A percentile compares a stretch with the other conserved stretches of the same genome.
Evolutionary conservation across 2,888 invertebrate genomes (phyloP).

Genomic region (Thymelicus sylvestris): DNA sequence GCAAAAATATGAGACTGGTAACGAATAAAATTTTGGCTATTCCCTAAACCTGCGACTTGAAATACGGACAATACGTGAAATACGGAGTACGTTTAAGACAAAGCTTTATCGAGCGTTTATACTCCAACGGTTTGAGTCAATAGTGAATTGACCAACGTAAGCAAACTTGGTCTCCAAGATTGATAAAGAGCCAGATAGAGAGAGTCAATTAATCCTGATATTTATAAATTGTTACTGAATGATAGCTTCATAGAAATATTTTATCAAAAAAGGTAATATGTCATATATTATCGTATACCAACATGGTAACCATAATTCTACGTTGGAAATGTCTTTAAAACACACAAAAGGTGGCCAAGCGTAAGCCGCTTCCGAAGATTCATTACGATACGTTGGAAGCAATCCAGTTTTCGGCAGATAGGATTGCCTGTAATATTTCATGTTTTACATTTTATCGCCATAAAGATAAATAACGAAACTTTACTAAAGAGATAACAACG

Average conservation of each 20-base stretch:
- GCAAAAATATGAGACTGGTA: conserved; percentile 10
- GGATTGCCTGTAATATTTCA: conserved; percentile 2
- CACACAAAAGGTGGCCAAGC: neutral
- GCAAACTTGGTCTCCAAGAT: too few species aligned
- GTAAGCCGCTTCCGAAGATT: conserved; percentile 1
- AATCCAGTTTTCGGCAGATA: conserved; percentile 8
- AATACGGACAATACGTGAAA: too few species aligned
- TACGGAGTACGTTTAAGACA: too few species aligned
- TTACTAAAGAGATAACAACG: too few species aligned
- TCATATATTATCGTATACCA: too few species aligned
- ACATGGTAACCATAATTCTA: too few species aligned
- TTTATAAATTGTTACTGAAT: too few species aligned
- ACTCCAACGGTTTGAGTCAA: neutral
- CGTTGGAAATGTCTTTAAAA: neutral
- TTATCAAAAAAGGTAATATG: too few species aligned
- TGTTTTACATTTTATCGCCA: conserved; percentile 4
- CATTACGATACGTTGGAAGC: conserved; percentile 1
- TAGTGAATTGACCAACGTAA: neutral
- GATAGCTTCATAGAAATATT: too few species aligned
- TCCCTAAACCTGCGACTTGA: neutral
- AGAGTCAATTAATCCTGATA: too few species aligned
- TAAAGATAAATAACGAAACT: neutral
- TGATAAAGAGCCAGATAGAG: too few species aligned
- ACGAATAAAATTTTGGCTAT: conserved; percentile 6
- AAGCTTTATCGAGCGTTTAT: neutral